Evolutionary conservation across 2,113 vertebrate species (phyloP), one percentile per base, ranked within the genome.

Genomic region (Prunella fulvescens): DNA sequence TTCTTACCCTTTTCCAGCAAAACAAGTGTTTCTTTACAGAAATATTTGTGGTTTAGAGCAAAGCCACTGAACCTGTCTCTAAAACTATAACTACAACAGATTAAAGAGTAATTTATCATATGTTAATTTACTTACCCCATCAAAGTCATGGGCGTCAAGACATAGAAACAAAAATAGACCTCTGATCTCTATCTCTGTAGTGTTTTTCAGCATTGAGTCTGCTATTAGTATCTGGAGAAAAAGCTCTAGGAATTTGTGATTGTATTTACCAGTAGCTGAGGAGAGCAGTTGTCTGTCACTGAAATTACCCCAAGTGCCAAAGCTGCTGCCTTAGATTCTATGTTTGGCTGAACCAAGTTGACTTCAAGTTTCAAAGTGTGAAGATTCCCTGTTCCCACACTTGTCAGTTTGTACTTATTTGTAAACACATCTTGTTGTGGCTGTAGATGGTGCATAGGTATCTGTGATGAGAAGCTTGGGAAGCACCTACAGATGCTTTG

Each of bases 71-170:
- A 90, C 90, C 37, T 83, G 72, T 74, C 66, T 88, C 81, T 62
- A 83, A 51, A 83, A 81, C 90, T 90, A 25, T 42, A 88, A 67
- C 77, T 93, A 37, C 51, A 88, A 73, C 60, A 93, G 80, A 90
- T 90, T 94, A 95, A 94, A 92, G 82, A 86, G 90, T 64, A 81
- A 90, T 96, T 96, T 94, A 94, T 93, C 76, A 71, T 81, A 95
- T 84, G 69, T 56, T 93, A 86, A 92, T 92, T 88, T 69, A 51
- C 82, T 81, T 95, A 91, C 16, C 86, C 77, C 88, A 91, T 93
- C 92, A 94, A 93, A 96, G 90, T 92, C 82, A 93, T 23, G 51
- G 86, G 37, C 4, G 2, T 92, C 76, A 71, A 95, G 88, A n/a
- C 40, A 12, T 1, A 86, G 74, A 90, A 94, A 81, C 90, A 94